Evolutionary conservation across 2,888 invertebrate species (phyloP), one percentile per base, ranked within the genome.

Genomic region (Megaustenia siamemsis): DNA sequence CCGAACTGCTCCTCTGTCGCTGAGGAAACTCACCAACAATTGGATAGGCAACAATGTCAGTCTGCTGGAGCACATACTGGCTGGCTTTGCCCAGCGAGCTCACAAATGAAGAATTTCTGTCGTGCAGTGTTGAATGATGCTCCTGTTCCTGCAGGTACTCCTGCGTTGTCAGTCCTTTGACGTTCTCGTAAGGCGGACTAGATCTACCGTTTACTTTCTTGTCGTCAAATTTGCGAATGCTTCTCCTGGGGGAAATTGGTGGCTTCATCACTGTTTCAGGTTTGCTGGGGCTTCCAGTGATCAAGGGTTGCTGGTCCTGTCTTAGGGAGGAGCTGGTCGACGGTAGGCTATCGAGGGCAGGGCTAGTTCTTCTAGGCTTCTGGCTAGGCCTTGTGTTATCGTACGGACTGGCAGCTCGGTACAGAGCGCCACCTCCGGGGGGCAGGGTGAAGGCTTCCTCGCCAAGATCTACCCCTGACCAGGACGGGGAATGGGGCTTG

Each of bases 401-500:
- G 45, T 82, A 78, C 4, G 84, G 84, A 18, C 84, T 75, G 3
- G 60, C 6, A 21, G 28, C 38, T 18, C 80, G 28, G 53, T 79
- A 73, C 0, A 71, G 66, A 68, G 24, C 56, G 32, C 5, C 32
- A 4, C 1, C 56, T 24, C 53, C 79, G 32, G 32, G 49, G n/a
- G 18, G 68, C 43, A 63, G 28, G 43, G 32, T 43, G 35, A 53
- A 53, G 28, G 18, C 45, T 60, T 87, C 86, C 45, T 90, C 91
- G 66, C 90, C 90, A 43, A 90, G 88, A 81, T 92, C 91, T 1
- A 90, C 90, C n/a, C 90, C 91, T 1, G 90, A 88, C 0, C 91
- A 92, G 21, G 92, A 93, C 0, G 93, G 93, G 4, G 93, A 93
- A 75, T 91, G 91, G 24, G 93, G 93, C 81, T 92, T 91, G 10